Percentiles rank a stretch among this genome's conserved stretches.
phyloP scores from a whole-genome alignment of 2,113 vertebrate species.

The Xiphophorus couchianus region DNA sequence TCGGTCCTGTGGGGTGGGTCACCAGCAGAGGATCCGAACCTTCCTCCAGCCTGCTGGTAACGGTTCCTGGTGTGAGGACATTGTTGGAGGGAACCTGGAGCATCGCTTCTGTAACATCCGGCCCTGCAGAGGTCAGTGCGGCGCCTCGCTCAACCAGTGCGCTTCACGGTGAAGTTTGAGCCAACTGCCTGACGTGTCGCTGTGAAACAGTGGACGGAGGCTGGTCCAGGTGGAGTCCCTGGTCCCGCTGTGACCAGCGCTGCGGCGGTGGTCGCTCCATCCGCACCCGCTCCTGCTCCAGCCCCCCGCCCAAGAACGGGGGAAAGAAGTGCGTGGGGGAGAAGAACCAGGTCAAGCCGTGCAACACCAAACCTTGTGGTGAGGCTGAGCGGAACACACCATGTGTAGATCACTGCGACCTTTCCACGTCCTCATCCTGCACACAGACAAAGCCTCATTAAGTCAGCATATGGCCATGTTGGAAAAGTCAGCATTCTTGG shows the following conservation, averaged over 20 bases:
- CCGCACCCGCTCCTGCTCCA: slow-evolving; percentile 85
- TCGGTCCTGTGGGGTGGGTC: slow-evolving; percentile 87
- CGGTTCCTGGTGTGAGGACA: slow-evolving; percentile 86
- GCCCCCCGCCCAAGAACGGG: slow-evolving; percentile 90
- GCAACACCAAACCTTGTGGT: slow-evolving; percentile 88
- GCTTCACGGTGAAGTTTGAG: not conserved
- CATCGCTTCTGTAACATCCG: slow-evolving; percentile 85
- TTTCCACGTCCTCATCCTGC: not conserved
- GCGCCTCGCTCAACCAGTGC: too few relatives aligned
- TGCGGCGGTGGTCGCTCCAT: slow-evolving; percentile 86
- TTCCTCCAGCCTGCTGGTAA: slow-evolving; percentile 79
- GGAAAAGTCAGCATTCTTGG: slow-evolving; percentile 10
- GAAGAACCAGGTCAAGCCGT: slow-evolving; percentile 85
- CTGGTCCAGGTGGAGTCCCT: slow-evolving; percentile 90
- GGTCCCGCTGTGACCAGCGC: slow-evolving; percentile 87
- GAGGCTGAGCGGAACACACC: slow-evolving; percentile 26
- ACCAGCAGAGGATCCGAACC: slow-evolving; percentile 85
- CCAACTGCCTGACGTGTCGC: not conserved
- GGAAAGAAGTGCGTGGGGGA: slow-evolving; percentile 84
- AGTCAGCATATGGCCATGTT: slow-evolving; percentile 1
- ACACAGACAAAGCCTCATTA: not conserved
- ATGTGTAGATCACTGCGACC: not conserved
- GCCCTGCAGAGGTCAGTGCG: slow-evolving; percentile 83
- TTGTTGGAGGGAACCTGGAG: slow-evolving; percentile 82
- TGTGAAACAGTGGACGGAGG: slow-evolving; percentile 81